Conservation (phyloP, 2,888 invertebrate genomes). For the Drosophila suboccidentalis region DNA sequence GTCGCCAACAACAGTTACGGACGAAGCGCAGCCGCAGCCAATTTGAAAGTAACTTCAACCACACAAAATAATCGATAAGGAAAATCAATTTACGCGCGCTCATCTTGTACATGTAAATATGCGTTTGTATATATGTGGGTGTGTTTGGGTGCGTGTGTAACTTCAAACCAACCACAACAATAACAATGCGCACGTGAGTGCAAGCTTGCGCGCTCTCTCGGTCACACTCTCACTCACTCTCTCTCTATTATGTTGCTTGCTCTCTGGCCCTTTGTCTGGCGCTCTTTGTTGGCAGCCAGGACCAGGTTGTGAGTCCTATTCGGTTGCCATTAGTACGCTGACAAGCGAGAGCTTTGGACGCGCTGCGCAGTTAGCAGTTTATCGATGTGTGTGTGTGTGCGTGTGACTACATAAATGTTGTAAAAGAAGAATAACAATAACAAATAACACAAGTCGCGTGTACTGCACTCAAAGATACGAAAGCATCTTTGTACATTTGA, state of each 20-base stretch:
- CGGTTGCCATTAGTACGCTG: slow-evolving; percentile 66
- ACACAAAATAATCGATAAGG: slow-evolving; percentile 40
- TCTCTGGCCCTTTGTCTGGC: slow-evolving; percentile 26
- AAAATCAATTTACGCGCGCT: slow-evolving; percentile 75
- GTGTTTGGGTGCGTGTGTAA: slow-evolving; percentile 33
- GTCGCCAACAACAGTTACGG: not conserved
- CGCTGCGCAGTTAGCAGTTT: slow-evolving; percentile 60
- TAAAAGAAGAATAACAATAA: slow-evolving; percentile 66
- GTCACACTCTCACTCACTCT: slow-evolving; percentile 19
- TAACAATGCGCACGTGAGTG: slow-evolving; percentile 77
- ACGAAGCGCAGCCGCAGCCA: slow-evolving; percentile 51
- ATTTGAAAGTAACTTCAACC: slow-evolving; percentile 35
- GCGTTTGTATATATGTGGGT: not conserved
- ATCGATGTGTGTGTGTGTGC: slow-evolving; percentile 33
- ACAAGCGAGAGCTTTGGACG: slow-evolving; percentile 75
- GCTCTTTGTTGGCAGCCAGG: slow-evolving; percentile 41
- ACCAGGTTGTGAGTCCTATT: slow-evolving; percentile 62
- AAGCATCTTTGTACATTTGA: slow-evolving; percentile 24
- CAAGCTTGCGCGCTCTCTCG: slow-evolving; percentile 42
- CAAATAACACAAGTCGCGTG: slow-evolving; percentile 50
- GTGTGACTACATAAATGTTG: slow-evolving; percentile 48
- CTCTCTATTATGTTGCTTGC: slow-evolving; percentile 13
- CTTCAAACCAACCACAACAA: slow-evolving; percentile 75
- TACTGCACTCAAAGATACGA: slow-evolving; percentile 12
- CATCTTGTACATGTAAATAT: slow-evolving; percentile 14